phyloP scores from a whole-genome alignment of 2,888 invertebrate species.

The Entomobrya multifasciata region DNA sequence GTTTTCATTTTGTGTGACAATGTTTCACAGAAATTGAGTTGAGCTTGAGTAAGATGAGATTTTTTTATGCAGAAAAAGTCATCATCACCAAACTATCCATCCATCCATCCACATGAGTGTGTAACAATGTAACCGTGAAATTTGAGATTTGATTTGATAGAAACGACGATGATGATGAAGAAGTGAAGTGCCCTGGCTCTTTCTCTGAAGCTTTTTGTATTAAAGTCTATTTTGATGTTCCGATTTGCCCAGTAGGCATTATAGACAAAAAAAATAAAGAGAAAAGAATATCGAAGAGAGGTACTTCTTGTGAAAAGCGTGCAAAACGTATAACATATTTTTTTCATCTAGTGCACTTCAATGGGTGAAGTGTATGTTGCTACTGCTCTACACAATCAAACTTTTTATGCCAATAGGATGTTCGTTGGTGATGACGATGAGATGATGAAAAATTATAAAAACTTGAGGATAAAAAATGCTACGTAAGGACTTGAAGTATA shows the following conservation, averaged over 20 bases:
- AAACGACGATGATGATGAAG: neutral
- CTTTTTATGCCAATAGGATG: neutral
- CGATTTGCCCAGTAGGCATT: constrained; percentile 64
- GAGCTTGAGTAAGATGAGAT: no score
- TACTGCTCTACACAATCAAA: neutral
- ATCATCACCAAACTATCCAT: neutral
- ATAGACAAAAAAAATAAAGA: constrained; percentile 15
- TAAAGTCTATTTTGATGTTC: constrained; percentile 40
- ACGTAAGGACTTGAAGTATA: no score
- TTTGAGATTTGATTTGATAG: constrained; percentile 36
- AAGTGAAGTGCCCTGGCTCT: constrained; percentile 1
- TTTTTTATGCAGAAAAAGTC: neutral
- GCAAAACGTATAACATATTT: neutral
- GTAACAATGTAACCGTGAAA: constrained; percentile 49
- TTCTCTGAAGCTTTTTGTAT: neutral
- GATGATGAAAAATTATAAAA: no score
- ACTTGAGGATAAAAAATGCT: no score
- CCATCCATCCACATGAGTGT: constrained; percentile 30
- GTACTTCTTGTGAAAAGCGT: neutral
- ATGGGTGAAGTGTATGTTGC: neutral
- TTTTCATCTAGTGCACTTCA: neutral
- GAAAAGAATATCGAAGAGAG: constrained; percentile 37
- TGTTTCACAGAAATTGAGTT: constrained; percentile 14
- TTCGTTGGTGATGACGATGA: no score
- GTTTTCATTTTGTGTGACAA: constrained; percentile 23